These are phyloP conservation scores for Emydoidea blandingii DNA, from an alignment of 2,797 vertebrate species.

Conservation along the genomic window DNA sequence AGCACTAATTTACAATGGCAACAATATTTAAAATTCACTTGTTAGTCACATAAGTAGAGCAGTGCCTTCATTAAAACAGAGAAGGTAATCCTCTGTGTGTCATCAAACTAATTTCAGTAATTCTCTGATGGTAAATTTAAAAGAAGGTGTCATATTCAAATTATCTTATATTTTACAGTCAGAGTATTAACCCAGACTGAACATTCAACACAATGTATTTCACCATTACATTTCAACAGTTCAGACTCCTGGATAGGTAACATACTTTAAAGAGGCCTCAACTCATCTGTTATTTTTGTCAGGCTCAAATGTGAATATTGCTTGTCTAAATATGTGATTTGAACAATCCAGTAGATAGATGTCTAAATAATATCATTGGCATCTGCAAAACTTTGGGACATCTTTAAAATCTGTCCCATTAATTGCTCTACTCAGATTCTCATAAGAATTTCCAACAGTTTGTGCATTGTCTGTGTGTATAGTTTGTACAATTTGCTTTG, in stretches of 20 bases:
- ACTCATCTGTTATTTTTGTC: not conserved
- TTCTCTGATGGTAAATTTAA: not conserved
- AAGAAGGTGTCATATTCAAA: not conserved
- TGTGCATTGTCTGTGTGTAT: not conserved
- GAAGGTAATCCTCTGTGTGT: no score
- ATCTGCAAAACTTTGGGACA: no score
- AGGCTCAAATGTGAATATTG: not conserved
- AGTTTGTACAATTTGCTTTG: not conserved
- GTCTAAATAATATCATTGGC: no score
- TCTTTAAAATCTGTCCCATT: not conserved
- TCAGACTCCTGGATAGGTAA: not conserved
- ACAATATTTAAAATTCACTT: no score
- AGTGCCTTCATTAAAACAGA: no score
- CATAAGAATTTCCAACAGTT: not conserved
- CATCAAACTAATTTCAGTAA: not conserved
- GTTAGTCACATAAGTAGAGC: no score
- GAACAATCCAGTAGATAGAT: not conserved
- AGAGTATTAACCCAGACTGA: no score
- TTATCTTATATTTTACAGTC: not conserved
- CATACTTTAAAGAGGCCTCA: not conserved
- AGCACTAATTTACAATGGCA: no score
- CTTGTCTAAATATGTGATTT: not conserved
- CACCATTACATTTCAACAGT: not conserved
- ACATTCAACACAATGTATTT: not conserved
- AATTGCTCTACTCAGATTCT: not conserved